Percentiles rank a stretch among this genome's conserved stretches.
Evolutionary conservation across 2,113 vertebrate species (phyloP).

Genomic region (Hyaena hyaena): DNA sequence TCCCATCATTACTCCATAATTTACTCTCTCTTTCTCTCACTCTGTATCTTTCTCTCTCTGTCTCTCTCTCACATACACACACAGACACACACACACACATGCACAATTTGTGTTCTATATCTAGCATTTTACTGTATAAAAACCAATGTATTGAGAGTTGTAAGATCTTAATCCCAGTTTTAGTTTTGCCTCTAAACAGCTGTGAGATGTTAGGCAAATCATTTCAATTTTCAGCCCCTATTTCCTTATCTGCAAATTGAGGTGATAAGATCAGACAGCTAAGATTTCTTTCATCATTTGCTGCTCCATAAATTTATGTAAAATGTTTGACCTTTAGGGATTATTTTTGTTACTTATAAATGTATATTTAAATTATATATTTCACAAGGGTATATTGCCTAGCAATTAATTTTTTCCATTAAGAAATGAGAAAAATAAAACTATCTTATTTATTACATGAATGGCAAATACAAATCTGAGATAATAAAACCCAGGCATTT

Average conservation of each 20-base stretch:
- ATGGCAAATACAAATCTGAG: background rate
- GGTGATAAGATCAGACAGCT: constrained; percentile 11
- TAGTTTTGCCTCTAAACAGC: background rate
- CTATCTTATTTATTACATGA: background rate
- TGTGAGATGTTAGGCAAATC: background rate
- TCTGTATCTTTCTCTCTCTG: background rate
- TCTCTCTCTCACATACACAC: background rate
- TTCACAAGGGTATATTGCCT: background rate
- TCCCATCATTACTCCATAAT: background rate
- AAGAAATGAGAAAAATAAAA: constrained; percentile 3
- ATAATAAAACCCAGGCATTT: background rate
- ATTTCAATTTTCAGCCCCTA: constrained; percentile 19
- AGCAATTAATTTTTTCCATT: constrained; percentile 45
- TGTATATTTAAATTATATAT: background rate
- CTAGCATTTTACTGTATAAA: background rate
- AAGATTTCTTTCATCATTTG: constrained; percentile 31
- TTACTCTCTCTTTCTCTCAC: background rate
- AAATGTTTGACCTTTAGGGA: constrained; percentile 7
- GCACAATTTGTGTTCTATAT: background rate
- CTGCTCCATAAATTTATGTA: background rate
- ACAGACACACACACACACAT: background rate
- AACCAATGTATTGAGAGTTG: background rate
- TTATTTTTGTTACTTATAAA: constrained; percentile 38
- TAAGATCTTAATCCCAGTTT: background rate
- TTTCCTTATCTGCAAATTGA: constrained; percentile 56